Percentiles rank a stretch among this genome's conserved stretches.
Evolutionary conservation across 2,113 vertebrate genomes (phyloP).

Genomic region (Macrotus californicus): DNA sequence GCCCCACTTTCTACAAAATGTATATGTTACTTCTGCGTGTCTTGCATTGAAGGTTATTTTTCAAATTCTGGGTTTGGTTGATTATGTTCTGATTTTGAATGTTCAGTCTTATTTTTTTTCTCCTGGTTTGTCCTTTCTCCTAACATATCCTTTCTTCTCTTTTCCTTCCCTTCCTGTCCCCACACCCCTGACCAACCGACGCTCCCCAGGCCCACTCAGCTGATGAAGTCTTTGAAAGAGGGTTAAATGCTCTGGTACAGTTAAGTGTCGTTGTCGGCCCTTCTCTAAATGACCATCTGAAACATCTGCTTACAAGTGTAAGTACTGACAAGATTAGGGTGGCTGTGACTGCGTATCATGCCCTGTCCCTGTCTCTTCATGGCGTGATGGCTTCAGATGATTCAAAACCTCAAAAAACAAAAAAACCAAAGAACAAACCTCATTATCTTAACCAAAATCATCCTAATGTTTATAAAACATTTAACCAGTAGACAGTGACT

Average conservation of each 20-base stretch:
- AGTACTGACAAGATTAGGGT: slow-evolving; percentile 55
- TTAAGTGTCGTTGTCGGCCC: slow-evolving; percentile 80
- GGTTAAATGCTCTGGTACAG: slow-evolving; percentile 81
- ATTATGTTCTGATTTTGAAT: slow-evolving; percentile 12
- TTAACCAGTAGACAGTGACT: neutral
- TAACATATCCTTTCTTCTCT: neutral
- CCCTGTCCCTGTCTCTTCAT: fast-evolving
- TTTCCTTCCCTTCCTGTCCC: neutral
- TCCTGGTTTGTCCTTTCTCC: neutral
- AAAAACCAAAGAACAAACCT: neutral
- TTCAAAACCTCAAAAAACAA: neutral
- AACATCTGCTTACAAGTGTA: slow-evolving; percentile 84
- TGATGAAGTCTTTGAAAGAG: slow-evolving; percentile 82
- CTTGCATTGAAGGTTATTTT: neutral
- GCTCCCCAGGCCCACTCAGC: slow-evolving; percentile 75
- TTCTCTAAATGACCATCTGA: slow-evolving; percentile 82
- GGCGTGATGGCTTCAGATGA: neutral
- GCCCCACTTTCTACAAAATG: neutral
- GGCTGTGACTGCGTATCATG: neutral
- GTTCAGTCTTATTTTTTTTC: neutral
- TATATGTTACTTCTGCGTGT: neutral
- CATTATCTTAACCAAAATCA: neutral
- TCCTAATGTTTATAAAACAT: neutral
- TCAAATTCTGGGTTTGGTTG: neutral
- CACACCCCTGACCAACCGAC: neutral